Evolutionary conservation across 2,888 invertebrate species (phyloP).

Genomic region (Morpho achilles): DNA sequence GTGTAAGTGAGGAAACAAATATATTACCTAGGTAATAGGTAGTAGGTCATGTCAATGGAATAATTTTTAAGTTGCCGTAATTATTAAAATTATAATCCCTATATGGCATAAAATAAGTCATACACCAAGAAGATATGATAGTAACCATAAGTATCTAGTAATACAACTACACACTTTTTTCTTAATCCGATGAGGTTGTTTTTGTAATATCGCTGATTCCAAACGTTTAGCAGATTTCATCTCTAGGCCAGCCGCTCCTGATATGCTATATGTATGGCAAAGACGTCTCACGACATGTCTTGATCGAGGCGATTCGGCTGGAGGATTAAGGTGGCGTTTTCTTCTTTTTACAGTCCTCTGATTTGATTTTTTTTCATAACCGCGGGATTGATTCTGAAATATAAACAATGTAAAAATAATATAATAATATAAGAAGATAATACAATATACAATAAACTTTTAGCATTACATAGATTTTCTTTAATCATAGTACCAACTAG

Average conservation of each 20-base stretch:
- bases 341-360: background rate
- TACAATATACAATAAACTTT: too few relatives aligned
- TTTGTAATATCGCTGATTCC: background rate
- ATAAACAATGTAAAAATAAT: background rate
- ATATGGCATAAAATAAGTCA: too few relatives aligned
- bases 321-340: slow-evolving; percentile 15
- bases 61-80: too few relatives aligned
- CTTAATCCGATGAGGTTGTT: background rate
- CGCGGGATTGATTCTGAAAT: slow-evolving; percentile 17
- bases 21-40: too few relatives aligned
- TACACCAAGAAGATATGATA: too few relatives aligned
- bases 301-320: slow-evolving; percentile 15
- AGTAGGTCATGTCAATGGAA: too few relatives aligned
- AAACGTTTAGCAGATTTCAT: background rate
- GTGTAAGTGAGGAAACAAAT: too few relatives aligned
- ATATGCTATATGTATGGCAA: slow-evolving; percentile 37
- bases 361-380: slow-evolving; percentile 10
- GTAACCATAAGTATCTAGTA: too few relatives aligned
- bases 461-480: too few relatives aligned
- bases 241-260: background rate
- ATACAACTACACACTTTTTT: background rate
- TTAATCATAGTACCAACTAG: too few relatives aligned
- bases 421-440: too few relatives aligned
- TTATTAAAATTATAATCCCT: too few relatives aligned
- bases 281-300: slow-evolving; percentile 38